Evolutionary conservation across 2,888 invertebrate genomes (phyloP).

Genomic region (Nemoura dubitans): DNA sequence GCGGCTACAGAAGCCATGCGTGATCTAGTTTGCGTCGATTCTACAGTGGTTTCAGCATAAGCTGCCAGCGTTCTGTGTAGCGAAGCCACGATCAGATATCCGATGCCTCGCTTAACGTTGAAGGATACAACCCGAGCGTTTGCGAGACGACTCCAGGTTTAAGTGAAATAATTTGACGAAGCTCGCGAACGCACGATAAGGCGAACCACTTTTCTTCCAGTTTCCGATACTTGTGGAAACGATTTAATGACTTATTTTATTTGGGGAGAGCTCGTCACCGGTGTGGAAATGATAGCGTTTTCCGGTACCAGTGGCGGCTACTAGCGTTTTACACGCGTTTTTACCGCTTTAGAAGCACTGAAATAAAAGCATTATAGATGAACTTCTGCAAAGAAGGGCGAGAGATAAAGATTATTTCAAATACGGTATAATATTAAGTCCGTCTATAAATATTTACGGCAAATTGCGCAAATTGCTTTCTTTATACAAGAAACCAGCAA

Average conservation of each 20-base stretch:
- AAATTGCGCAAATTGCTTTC: too few species aligned
- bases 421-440: too few species aligned
- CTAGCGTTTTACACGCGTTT: too few species aligned
- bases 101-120: too few species aligned
- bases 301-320: neutral
- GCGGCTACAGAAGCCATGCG: neutral
- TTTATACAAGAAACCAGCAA: too few species aligned
- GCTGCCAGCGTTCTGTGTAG: too few species aligned
- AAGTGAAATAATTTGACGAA: neutral
- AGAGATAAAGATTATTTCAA: too few species aligned
- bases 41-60: too few species aligned
- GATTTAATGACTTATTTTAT: neutral
- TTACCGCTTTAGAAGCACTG: too few species aligned
- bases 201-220: neutral
- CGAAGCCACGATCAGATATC: neutral
- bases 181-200: neutral
- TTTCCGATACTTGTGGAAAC: neutral
- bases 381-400: too few species aligned
- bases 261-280: neutral
- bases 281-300: neutral
- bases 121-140: neutral
- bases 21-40: neutral
- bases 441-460: too few species aligned
- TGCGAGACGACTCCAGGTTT: neutral
- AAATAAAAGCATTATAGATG: too few species aligned